phyloP scores from a whole-genome alignment of 2,797 vertebrate species.

The Nothura maculosa region DNA sequence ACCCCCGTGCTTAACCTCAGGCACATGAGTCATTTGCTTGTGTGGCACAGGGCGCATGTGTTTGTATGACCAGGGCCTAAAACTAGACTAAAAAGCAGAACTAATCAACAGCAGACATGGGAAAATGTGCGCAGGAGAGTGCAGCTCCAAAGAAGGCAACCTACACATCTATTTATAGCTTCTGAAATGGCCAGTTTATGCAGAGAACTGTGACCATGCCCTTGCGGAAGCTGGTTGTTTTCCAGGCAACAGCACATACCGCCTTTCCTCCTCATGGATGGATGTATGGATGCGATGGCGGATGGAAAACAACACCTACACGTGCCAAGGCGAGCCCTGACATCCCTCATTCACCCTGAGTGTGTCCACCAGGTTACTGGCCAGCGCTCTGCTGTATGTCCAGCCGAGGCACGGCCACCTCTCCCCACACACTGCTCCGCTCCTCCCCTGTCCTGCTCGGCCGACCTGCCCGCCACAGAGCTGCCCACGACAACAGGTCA shows the following conservation, averaged over 20 bases:
- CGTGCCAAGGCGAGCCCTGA: too few relatives aligned
- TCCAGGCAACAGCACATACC: background rate
- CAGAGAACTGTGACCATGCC: background rate
- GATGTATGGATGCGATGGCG: fast-evolving
- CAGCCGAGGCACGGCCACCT: background rate
- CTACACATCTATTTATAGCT: background rate
- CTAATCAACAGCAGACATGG: background rate
- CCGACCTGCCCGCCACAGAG: too few relatives aligned
- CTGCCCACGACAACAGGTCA: too few relatives aligned
- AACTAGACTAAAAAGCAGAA: background rate
- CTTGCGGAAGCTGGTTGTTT: background rate
- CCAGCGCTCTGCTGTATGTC: too few relatives aligned
- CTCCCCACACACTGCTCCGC: background rate
- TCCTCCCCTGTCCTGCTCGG: background rate
- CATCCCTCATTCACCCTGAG: background rate
- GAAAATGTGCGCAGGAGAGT: fast-evolving
- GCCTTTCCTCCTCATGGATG: background rate
- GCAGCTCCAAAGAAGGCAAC: background rate
- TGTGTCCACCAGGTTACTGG: background rate
- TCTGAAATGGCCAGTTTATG: background rate
- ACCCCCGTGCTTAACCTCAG: background rate
- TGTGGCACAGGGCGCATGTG: fast-evolving
- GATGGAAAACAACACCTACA: too few relatives aligned
- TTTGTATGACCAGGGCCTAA: background rate
- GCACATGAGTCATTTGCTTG: background rate